Conservation (phyloP, 1,140 invertebrate species). For the Manduca sexta region DNA sequence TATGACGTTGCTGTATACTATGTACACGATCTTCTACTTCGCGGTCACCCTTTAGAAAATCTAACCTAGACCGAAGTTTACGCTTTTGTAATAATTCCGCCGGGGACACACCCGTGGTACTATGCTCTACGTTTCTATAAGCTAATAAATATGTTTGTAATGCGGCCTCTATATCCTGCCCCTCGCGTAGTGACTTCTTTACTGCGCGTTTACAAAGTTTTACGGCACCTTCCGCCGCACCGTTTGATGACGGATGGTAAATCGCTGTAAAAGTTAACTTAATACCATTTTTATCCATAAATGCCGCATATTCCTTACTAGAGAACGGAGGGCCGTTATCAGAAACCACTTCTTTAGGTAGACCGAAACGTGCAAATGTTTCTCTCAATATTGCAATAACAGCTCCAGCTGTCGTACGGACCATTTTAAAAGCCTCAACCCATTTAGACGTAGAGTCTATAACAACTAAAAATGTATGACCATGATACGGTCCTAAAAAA, state of each 20-base stretch:
- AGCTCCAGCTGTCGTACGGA: too few species aligned
- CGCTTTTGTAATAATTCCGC: slow-evolving; percentile 8
- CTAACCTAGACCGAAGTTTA: slow-evolving; percentile 1
- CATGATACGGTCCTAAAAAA: neutral
- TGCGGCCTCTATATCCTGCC: slow-evolving; percentile 9
- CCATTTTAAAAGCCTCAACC: neutral
- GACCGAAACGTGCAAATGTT: slow-evolving; percentile 13
- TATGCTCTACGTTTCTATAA: slow-evolving; percentile 16
- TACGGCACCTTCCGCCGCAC: too few species aligned
- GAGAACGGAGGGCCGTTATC: slow-evolving; percentile 51
- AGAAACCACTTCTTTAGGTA: slow-evolving; percentile 37
- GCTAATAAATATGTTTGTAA: slow-evolving; percentile 15
- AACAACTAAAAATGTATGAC: neutral
- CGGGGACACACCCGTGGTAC: slow-evolving; percentile 6
- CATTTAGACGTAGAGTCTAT: slow-evolving; percentile 23
- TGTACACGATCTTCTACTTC: neutral
- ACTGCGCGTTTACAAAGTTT: too few species aligned
- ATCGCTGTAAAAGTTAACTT: too few species aligned
- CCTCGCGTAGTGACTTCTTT: slow-evolving; percentile 14
- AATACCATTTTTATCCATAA: too few species aligned
- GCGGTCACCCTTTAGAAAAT: slow-evolving; percentile 3
- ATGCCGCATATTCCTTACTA: too few species aligned
- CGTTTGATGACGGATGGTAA: too few species aligned
- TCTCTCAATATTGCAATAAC: too few species aligned
- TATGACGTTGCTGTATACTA: neutral